Evolutionary conservation across 2,797 vertebrate species (phyloP).

Genomic region (Acipenser oxyrinchus): DNA sequence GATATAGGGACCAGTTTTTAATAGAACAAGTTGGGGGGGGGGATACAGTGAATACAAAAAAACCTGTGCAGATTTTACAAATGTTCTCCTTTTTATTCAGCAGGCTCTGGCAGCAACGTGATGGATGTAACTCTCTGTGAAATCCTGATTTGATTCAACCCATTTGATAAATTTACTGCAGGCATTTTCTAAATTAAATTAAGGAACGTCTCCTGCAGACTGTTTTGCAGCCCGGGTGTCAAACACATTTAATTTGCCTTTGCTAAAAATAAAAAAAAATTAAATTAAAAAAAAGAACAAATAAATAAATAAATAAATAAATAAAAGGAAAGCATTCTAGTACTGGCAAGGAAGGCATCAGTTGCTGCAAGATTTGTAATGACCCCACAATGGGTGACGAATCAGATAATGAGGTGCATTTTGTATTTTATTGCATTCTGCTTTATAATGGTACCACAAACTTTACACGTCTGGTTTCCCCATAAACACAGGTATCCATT

Average conservation of each 20-base stretch:
- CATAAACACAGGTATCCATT: no score
- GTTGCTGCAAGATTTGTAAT: conserved; percentile 16
- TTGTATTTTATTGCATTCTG: not conserved
- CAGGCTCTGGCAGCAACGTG: conserved; percentile 47
- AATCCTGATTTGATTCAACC: conserved; percentile 55
- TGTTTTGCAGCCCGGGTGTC: conserved; percentile 55
- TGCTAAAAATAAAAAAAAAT: not conserved
- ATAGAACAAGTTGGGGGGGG: no score
- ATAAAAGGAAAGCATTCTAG: not conserved
- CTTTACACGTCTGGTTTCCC: not conserved
- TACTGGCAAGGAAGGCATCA: conserved; percentile 11
- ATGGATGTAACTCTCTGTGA: conserved; percentile 48
- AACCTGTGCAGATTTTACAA: no score
- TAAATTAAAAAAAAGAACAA: not conserved
- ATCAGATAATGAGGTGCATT: not conserved
- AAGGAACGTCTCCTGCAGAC: conserved; percentile 53
- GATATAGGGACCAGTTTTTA: no score
- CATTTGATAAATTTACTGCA: conserved; percentile 62
- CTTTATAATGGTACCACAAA: not conserved
- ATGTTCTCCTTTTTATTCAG: conserved; percentile 23
- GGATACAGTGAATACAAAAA: no score
- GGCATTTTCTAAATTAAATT: conserved; percentile 63
- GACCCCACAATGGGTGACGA: conserved; percentile 7
- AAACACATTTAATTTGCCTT: conserved; percentile 58
- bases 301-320: not conserved